These are phyloP conservation scores for Tetramorium parvispinum DNA, from an alignment of 1,140 invertebrate genomes.

Conservation along the genomic window DNA sequence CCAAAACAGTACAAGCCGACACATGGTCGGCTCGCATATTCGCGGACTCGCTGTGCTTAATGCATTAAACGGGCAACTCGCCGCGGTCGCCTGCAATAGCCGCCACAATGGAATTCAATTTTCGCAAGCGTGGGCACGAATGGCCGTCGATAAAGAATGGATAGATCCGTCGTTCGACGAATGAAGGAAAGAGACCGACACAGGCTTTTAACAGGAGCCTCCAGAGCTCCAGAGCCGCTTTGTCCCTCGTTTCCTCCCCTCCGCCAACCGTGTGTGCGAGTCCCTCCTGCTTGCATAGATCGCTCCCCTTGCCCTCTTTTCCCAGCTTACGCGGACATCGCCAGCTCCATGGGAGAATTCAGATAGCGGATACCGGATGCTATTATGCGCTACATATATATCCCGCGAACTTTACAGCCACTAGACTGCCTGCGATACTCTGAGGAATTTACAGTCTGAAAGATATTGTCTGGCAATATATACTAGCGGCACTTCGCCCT, in stretches of 20 bases:
- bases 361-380: constrained; percentile 52
- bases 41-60: constrained; percentile 19
- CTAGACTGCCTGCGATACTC: constrained; percentile 30
- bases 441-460: constrained; percentile 62
- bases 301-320: background rate
- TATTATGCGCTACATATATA: constrained; percentile 45
- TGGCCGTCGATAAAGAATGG: constrained; percentile 48
- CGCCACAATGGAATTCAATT: constrained; percentile 61
- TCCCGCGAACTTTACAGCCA: constrained; percentile 48
- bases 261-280: background rate
- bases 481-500: constrained; percentile 1
- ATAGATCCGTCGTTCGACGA: constrained; percentile 15
- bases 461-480: constrained; percentile 53
- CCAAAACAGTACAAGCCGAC: constrained; percentile 48
- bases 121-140: constrained; percentile 49
- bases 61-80: constrained; percentile 37
- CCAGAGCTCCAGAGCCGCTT: background rate
- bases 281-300: background rate
- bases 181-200: constrained; percentile 5
- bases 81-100: constrained; percentile 42
- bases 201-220: background rate
- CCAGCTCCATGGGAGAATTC: constrained; percentile 37
- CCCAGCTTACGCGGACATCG: background rate
- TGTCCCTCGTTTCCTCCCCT: background rate
- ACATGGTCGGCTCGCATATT: constrained; percentile 23